These are phyloP conservation scores for Halictus rubicundus DNA, from an alignment of 1,140 invertebrate species.

Conservation along the genomic window DNA sequence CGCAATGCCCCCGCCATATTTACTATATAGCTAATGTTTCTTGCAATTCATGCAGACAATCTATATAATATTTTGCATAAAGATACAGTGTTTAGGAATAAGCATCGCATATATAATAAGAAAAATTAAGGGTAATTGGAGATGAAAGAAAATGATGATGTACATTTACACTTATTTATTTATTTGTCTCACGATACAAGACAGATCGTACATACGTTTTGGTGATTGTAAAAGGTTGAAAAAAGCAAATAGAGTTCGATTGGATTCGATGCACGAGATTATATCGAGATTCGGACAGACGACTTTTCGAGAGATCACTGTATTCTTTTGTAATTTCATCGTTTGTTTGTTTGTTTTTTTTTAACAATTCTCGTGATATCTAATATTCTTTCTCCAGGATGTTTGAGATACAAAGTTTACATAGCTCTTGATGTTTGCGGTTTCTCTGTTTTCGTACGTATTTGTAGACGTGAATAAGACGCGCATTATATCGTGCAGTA, in stretches of 20 bases:
- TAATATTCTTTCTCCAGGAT: slow-evolving; percentile 45
- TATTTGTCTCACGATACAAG: slow-evolving; percentile 70
- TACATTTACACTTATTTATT: slow-evolving; percentile 71
- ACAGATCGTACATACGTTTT: slow-evolving; percentile 69
- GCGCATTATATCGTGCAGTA: slow-evolving; percentile 61
- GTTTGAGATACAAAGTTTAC: slow-evolving; percentile 49
- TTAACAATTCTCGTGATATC: neutral
- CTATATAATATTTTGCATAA: too few species aligned
- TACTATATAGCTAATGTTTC: too few species aligned
- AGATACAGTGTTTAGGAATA: too few species aligned
- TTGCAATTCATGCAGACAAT: too few species aligned
- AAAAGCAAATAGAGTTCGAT: slow-evolving; percentile 70
- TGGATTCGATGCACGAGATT: slow-evolving; percentile 67
- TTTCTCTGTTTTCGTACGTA: neutral
- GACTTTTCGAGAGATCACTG: slow-evolving; percentile 52
- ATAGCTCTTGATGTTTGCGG: neutral
- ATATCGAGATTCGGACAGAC: slow-evolving; percentile 58
- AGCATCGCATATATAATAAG: too few species aligned
- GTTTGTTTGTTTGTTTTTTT: slow-evolving; percentile 5
- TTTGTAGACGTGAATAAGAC: slow-evolving; percentile 33
- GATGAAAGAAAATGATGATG: neutral
- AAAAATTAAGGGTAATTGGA: too few species aligned
- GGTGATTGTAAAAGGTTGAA: slow-evolving; percentile 69
- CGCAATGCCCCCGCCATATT: too few species aligned
- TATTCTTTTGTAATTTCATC: slow-evolving; percentile 19